These are phyloP conservation scores for Penaeus vannamei DNA, from an alignment of 1,140 invertebrate genomes.

Conservation along the genomic window DNA sequence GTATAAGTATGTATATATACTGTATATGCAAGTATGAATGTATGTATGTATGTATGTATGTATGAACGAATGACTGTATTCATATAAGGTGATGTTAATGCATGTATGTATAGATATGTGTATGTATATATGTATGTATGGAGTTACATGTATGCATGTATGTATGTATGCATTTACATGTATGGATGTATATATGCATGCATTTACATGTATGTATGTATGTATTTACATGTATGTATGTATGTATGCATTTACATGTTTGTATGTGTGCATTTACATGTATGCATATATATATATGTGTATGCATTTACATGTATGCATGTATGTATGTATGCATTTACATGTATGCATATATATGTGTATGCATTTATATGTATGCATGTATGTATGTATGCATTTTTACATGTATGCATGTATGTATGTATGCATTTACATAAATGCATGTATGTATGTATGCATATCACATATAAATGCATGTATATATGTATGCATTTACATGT, in stretches of 20 bases:
- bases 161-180: too few relatives aligned
- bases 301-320: background rate
- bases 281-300: background rate
- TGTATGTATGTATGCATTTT: background rate
- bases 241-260: too few relatives aligned
- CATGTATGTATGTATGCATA: background rate
- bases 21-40: background rate
- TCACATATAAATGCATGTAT: background rate
- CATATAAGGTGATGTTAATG: background rate
- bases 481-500: background rate
- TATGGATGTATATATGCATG: constrained; percentile 27
- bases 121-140: background rate
- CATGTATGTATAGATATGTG: background rate
- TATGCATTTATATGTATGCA: background rate
- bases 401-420: constrained; percentile 23
- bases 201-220: background rate
- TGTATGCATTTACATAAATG: constrained; percentile 24
- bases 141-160: background rate
- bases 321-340: background rate
- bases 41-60: constrained; percentile 2
- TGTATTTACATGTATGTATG: too few relatives aligned
- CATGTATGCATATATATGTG: background rate
- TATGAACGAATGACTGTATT: background rate
- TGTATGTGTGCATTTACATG: too few relatives aligned
- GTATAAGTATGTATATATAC: background rate